Conservation (phyloP, 1,140 invertebrate species). For the Cheumatopsyche charites region DNA sequence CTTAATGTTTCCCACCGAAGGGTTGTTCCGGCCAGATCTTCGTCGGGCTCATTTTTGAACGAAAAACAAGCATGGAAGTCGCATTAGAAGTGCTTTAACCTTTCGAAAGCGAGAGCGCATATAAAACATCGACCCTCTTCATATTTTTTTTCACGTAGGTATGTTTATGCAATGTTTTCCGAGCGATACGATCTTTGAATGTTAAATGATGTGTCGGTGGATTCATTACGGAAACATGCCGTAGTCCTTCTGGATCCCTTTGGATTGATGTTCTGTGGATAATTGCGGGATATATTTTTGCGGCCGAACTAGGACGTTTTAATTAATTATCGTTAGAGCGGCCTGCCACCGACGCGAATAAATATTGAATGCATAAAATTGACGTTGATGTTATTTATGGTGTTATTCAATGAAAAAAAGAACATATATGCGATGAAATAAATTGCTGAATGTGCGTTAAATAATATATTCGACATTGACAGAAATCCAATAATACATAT, state of each 20-base stretch:
- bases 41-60: slow-evolving; percentile 29
- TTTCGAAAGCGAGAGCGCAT: slow-evolving; percentile 4
- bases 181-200: slow-evolving; percentile 7
- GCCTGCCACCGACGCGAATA: too few relatives aligned
- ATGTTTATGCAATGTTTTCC: not conserved
- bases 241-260: not conserved
- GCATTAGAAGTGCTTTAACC: slow-evolving; percentile 36
- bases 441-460: too few relatives aligned
- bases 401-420: too few relatives aligned
- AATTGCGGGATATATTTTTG: not conserved
- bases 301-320: not conserved
- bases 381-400: too few relatives aligned
- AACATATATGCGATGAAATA: too few relatives aligned
- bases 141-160: slow-evolving; percentile 1
- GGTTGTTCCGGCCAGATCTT: slow-evolving; percentile 17
- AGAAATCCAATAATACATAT: too few relatives aligned
- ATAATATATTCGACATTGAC: too few relatives aligned
- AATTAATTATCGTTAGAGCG: too few relatives aligned
- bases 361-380: too few relatives aligned
- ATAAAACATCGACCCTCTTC: slow-evolving; percentile 28
- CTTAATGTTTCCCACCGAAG: slow-evolving; percentile 33
- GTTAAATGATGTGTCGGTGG: not conserved
- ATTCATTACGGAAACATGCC: slow-evolving; percentile 1
- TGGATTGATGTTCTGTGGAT: not conserved
- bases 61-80: slow-evolving; percentile 35